Conservation (phyloP, 2,888 invertebrate species). For the Julus scandinavius region DNA sequence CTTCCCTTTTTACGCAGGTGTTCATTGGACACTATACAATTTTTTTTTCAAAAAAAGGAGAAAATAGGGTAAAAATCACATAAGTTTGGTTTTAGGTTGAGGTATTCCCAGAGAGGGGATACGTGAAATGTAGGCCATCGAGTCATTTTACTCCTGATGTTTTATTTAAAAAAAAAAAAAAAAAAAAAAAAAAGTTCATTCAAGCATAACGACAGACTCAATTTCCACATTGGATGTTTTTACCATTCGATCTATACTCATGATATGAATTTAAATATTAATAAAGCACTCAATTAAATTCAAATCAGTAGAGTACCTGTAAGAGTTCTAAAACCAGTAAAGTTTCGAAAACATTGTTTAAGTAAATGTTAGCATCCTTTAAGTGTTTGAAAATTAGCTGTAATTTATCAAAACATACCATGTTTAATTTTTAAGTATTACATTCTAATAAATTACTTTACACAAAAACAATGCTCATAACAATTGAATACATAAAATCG, state of each 20-base stretch:
- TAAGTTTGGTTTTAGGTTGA: not conserved
- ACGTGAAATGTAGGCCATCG: not conserved
- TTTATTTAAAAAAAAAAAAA: too few relatives aligned
- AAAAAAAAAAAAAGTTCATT: too few relatives aligned
- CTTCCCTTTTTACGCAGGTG: not conserved
- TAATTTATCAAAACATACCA: too few relatives aligned
- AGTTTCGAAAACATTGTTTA: too few relatives aligned
- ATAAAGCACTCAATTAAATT: not conserved
- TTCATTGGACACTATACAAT: not conserved
- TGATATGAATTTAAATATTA: not conserved
- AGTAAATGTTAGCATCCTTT: too few relatives aligned
- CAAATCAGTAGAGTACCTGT: not conserved
- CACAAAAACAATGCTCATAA: too few relatives aligned
- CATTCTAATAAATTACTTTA: too few relatives aligned
- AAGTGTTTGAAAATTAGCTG: too few relatives aligned
- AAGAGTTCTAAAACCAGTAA: too few relatives aligned
- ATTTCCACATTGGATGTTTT: not conserved
- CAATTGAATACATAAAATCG: too few relatives aligned
- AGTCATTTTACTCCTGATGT: not conserved
- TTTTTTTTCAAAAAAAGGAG: not conserved
- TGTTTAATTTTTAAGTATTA: too few relatives aligned
- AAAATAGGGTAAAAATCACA: constrained; percentile 39
- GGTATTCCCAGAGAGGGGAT: not conserved
- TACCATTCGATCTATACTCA: too few relatives aligned
- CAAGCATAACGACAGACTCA: not conserved